These are phyloP conservation scores for Gasterosteus aculeatus DNA, from an alignment of 2,113 vertebrate species.

Conservation along the genomic window DNA sequence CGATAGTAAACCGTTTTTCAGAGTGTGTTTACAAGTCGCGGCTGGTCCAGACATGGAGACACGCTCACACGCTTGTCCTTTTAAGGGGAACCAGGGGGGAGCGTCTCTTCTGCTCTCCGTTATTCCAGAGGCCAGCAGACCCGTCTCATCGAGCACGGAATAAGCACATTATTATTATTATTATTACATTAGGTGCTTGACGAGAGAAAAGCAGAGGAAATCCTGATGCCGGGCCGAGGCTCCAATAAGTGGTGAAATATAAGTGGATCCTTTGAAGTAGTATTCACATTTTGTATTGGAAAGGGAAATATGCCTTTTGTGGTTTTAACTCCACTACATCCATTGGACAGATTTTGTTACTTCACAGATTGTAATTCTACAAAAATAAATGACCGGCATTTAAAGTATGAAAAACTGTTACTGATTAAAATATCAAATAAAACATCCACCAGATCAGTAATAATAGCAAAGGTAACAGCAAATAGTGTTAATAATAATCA, in stretches of 20 bases:
- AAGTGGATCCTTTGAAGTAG: neutral
- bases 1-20: conserved; percentile 66
- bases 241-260: neutral
- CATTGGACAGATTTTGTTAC: neutral
- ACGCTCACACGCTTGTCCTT: conserved; percentile 69
- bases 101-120: conserved; percentile 18
- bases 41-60: conserved; percentile 51
- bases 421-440: neutral
- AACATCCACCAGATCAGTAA: neutral
- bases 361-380: neutral
- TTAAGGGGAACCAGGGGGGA: conserved; percentile 68
- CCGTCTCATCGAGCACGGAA: conserved; percentile 26
- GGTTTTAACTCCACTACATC: neutral
- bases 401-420: neutral
- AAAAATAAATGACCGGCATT: neutral
- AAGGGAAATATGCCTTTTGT: neutral
- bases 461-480: neutral
- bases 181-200: neutral
- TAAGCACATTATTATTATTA: neutral
- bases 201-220: neutral
- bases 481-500: neutral
- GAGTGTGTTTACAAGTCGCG: conserved; percentile 67
- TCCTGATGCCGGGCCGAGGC: neutral
- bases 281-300: neutral
- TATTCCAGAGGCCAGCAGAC: conserved; percentile 17